Base-by-base conservation (phyloP, 2,113 vertebrate species). In the Brienomyrus longianalis region DNA sequence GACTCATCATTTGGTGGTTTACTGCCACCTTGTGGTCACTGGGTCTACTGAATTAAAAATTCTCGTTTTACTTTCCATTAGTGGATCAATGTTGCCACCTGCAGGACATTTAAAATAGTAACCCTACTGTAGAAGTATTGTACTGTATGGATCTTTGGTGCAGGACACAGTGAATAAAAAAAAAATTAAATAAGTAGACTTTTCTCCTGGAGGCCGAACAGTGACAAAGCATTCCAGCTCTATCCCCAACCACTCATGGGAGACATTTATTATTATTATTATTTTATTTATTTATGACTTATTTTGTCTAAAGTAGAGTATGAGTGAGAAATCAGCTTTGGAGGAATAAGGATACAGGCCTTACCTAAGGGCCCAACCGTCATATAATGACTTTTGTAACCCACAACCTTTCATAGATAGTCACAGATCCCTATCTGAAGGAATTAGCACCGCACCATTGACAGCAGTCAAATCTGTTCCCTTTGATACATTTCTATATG, bases 11-110 rank as follows among this genome's bases (percentile, higher is more conserved):
- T 89, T 85, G 50, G 66, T 90, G 90, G 74, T 90, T 92, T 90
- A 56, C 90, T 93, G 91, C 91, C 94, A 93, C 92, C 93, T 94
- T 91, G 91, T 88, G 92, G 90, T 90, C 87, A 70, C 59, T 88
- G 90, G 85, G 89, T 56, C 39, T 88, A 19, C 87, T 87, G 66
- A 45, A 43, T 70, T 31, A 47, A 39, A 45, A 4, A 74, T 10
- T 5, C 27, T 17, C 21, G 17, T 52, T 84, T 83, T 45, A 23
- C 17, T 48, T 83, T 45, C 0, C 19, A 92, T 94, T 92, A 91
- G 8, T 92, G 45, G 92, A 90, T 5, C 89, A 89, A 92, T 62
- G 83, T 93, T 92, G 94, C 94, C 94, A 92, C 66, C 94, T 91
- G 80, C 74, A 89, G 94, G 90, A 77, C 77, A 48, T 62, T 45